Conservation (phyloP, 2,797 vertebrate species). For the Bucorvus abyssinicus region DNA sequence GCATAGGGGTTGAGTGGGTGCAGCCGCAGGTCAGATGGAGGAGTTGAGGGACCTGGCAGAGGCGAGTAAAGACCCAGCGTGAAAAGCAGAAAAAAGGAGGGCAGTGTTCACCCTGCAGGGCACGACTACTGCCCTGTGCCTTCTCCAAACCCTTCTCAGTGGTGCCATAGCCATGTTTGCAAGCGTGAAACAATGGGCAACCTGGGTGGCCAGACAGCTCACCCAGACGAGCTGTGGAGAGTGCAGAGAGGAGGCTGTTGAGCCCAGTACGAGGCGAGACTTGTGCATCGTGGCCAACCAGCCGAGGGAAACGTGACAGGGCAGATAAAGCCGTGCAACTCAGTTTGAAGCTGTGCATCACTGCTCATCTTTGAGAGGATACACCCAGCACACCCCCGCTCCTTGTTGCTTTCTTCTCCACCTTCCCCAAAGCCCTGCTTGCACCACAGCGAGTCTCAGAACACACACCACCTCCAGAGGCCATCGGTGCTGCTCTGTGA, state of each 20-base stretch:
- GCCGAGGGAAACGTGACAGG: neutral
- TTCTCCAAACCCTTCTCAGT: neutral
- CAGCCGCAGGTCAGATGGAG: conserved; percentile 89
- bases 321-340: neutral
- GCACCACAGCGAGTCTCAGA: neutral
- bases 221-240: neutral
- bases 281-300: neutral
- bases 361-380: neutral
- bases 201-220: neutral
- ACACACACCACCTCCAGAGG: neutral
- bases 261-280: neutral
- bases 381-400: neutral
- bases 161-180: neutral
- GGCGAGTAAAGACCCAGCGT: neutral
- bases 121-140: neutral
- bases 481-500: neutral
- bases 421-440: neutral
- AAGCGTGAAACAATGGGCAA: neutral
- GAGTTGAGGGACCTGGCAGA: conserved; percentile 85
- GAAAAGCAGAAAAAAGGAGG: neutral
- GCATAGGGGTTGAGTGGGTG: conserved; percentile 86
- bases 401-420: neutral
- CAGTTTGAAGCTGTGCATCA: neutral
- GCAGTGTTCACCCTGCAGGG: neutral
- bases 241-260: neutral